A percentile compares a stretch with the other conserved stretches of the same genome.
These are phyloP conservation scores for Deilephila porcellus DNA, from an alignment of 2,888 invertebrate genomes.

Conservation along the genomic window DNA sequence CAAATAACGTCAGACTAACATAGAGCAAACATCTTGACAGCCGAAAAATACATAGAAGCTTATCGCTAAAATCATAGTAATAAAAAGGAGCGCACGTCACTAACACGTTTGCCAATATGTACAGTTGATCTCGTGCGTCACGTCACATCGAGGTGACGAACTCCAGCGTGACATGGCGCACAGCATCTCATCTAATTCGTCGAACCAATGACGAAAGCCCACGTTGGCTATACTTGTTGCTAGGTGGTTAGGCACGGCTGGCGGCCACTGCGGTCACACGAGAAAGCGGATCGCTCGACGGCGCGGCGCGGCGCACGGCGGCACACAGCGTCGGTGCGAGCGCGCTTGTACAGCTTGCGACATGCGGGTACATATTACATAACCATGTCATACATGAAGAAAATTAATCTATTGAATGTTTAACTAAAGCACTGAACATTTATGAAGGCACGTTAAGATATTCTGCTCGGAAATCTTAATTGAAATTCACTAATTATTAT, in stretches of 20 bases:
- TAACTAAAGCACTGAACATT: neutral
- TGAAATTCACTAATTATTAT: neutral
- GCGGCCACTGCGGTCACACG: slow-evolving; percentile 50
- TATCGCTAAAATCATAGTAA: neutral
- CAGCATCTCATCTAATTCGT: slow-evolving; percentile 2
- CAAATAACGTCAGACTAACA: neutral
- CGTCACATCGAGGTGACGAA: slow-evolving; percentile 9
- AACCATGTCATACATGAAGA: neutral
- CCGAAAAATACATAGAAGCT: neutral
- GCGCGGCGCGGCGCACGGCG: slow-evolving; percentile 40
- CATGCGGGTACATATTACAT: slow-evolving; percentile 36
- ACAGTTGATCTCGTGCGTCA: slow-evolving; percentile 26
- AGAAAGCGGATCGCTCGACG: slow-evolving; percentile 75
- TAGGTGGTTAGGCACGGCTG: slow-evolving; percentile 33
- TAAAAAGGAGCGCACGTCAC: neutral
- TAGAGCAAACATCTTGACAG: neutral
- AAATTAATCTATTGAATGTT: neutral
- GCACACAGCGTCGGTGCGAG: slow-evolving; percentile 29
- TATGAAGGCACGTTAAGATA: neutral
- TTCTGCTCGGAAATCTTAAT: too few relatives aligned
- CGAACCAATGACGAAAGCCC: slow-evolving; percentile 25
- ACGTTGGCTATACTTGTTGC: slow-evolving; percentile 35
- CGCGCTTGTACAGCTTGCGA: slow-evolving; percentile 43
- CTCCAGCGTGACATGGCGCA: neutral
- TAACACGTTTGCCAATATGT: neutral